Base-by-base conservation (phyloP, 2,113 vertebrate species). In the Mugil cephalus region DNA sequence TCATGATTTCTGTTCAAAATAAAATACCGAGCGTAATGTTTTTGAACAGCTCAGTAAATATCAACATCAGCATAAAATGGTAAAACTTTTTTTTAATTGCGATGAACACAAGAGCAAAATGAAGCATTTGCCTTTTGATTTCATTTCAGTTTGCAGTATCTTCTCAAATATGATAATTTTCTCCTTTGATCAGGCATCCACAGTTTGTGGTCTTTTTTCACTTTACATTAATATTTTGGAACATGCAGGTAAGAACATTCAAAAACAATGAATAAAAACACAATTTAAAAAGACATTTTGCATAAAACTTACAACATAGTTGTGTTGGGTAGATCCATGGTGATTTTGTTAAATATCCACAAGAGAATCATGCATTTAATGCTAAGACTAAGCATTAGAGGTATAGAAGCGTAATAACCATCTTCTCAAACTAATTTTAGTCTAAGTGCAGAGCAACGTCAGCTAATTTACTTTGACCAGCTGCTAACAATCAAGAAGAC, bases 401-500 rank as follows among this genome's bases (percentile, higher is more conserved):
- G 45, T 58, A 43, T 10, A 78, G 69, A 80, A 64, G 24, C 35
- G 35, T 46, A 21, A 62, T 46, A 21, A 62, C 69, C 72, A 24
- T 48, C 75, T 81, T 77, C 74, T 83, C 64, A 42, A 52, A 76
- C 74, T 79, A 73, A 70, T 73, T 78, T 81, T 79, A 55, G 69
- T 80, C 75, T 40, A 83, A 89, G 69, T 72, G 74, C 74, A 83
- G 53, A 86, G 61, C 74, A 69, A 64, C 74, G 46, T 47, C 24
- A 30, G 24, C 24, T 87, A 89, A 69, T 84, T 83, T 66, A 79
- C 65, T 90, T 88, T 84, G 74, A 83, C 77, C 89, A 90, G 84
- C 82, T 81, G 85, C 84, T 91, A 84, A 91, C 87, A 92, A 76
- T 84, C 76, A 86, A 58, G 43, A 80, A 79, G 77, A 84, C 56